Conservation (phyloP, 2,888 invertebrate species). For the Pammene aurita region DNA sequence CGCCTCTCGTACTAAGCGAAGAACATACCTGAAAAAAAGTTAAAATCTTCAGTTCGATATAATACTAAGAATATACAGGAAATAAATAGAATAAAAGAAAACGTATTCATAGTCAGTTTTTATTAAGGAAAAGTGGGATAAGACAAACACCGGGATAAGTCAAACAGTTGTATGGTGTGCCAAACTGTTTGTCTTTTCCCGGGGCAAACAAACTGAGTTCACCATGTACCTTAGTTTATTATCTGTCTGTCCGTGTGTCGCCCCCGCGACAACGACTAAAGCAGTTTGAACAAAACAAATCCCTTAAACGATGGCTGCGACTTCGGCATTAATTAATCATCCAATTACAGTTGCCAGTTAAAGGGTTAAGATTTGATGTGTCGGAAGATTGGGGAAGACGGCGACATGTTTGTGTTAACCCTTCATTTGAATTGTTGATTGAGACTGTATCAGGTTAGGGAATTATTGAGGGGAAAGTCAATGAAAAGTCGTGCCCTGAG, state of each 20-base stretch:
- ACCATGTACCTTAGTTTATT: background rate
- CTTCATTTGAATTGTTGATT: conserved; percentile 19
- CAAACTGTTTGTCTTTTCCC: no score
- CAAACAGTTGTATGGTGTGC: no score
- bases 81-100: background rate
- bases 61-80: background rate
- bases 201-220: no score
- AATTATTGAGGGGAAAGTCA: background rate
- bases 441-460: background rate
- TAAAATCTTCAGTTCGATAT: background rate
- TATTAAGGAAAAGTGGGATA: no score
- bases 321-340: conserved; percentile 58
- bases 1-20: background rate
- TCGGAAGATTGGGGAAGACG: conserved; percentile 21
- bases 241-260: background rate
- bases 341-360: conserved; percentile 55
- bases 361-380: conserved; percentile 43
- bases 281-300: conserved; percentile 46
- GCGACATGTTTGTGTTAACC: conserved; percentile 12
- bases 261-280: conserved; percentile 7
- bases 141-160: no score
- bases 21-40: conserved; percentile 21
- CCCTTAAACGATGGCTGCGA: conserved; percentile 45
- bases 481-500: no score
- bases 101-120: no score